phyloP scores from a whole-genome alignment of 2,113 vertebrate genomes.

The Sorex araneus region DNA sequence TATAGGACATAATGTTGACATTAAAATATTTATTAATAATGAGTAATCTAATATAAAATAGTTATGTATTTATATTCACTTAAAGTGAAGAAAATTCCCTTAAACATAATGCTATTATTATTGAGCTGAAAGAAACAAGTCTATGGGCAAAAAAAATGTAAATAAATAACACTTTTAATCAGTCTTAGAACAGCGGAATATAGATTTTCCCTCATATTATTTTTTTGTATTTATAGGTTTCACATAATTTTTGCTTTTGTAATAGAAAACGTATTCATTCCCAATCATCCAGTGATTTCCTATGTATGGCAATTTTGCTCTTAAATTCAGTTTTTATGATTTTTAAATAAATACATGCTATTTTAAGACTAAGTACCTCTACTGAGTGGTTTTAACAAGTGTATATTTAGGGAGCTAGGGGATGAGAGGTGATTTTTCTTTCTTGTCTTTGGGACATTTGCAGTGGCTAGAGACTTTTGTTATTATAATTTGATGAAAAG shows the following conservation, averaged over 20 bases:
- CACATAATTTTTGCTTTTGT: not conserved
- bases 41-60: constrained; percentile 50
- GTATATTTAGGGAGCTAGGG: too few species aligned
- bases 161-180: constrained; percentile 29
- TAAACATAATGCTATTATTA: not conserved
- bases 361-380: not conserved
- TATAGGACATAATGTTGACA: constrained; percentile 47
- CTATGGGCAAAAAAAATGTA: not conserved
- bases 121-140: constrained; percentile 37
- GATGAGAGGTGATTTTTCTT: not conserved
- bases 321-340: not conserved
- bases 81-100: constrained; percentile 50
- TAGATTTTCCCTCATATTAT: not conserved
- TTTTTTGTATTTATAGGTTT: constrained; percentile 15
- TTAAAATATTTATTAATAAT: constrained; percentile 60
- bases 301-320: not conserved
- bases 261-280: not conserved
- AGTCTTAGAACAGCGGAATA: not conserved
- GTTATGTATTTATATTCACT: constrained; percentile 16
- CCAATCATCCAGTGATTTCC: not conserved
- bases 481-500: not conserved
- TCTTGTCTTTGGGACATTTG: not conserved
- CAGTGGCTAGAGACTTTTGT: not conserved
- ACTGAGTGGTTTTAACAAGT: not conserved
- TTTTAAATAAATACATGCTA: not conserved